phyloP scores from a whole-genome alignment of 2,888 invertebrate genomes.

The Athalia rosae region DNA sequence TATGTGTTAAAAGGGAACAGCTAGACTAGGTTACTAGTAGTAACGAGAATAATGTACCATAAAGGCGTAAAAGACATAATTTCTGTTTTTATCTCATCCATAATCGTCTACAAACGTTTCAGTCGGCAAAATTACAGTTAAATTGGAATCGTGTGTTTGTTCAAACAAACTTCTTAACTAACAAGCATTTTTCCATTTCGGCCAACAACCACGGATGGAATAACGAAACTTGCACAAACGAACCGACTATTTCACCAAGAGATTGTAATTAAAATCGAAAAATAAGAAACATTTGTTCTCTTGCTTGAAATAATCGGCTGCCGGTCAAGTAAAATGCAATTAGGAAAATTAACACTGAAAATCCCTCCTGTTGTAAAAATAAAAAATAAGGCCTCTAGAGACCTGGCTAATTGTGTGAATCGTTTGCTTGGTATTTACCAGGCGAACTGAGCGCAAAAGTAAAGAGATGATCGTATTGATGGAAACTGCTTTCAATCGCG shows the following conservation, averaged over 20 bases:
- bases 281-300: neutral
- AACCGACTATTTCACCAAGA: slow-evolving; percentile 5
- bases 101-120: slow-evolving; percentile 54
- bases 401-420: slow-evolving; percentile 33
- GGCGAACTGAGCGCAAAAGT: slow-evolving; percentile 3
- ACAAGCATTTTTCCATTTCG: slow-evolving; percentile 57
- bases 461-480: slow-evolving; percentile 37
- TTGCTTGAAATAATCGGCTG: slow-evolving; percentile 27
- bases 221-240: slow-evolving; percentile 45
- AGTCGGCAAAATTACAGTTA: slow-evolving; percentile 63
- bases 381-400: slow-evolving; percentile 53
- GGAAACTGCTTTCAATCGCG: slow-evolving; percentile 42
- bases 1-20: slow-evolving; percentile 5
- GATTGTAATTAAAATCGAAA: neutral
- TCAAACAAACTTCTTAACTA: slow-evolving; percentile 56
- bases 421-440: slow-evolving; percentile 6
- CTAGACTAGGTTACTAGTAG: slow-evolving; percentile 44
- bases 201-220: slow-evolving; percentile 62
- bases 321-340: neutral
- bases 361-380: slow-evolving; percentile 56
- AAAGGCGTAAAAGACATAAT: slow-evolving; percentile 65
- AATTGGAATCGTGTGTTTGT: slow-evolving; percentile 57
- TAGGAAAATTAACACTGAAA: neutral
- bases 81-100: slow-evolving; percentile 54
- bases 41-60: slow-evolving; percentile 65